Percentiles rank a stretch among this genome's conserved stretches.
These are phyloP conservation scores for Euproctis similis DNA, from an alignment of 2,888 invertebrate genomes.

Conservation along the genomic window DNA sequence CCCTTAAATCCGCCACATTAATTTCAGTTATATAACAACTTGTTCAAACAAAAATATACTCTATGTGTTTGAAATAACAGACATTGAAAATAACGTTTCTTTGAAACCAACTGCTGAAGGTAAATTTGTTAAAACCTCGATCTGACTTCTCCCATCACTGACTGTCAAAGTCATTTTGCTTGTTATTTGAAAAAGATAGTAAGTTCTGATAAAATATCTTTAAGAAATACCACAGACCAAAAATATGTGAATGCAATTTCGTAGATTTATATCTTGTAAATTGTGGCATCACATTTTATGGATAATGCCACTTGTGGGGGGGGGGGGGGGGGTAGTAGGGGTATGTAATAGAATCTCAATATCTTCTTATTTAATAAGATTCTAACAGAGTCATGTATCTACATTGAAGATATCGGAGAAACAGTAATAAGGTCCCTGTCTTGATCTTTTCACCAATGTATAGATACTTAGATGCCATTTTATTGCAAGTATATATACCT, in stretches of 20 bases:
- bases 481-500: no score
- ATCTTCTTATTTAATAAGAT: no score
- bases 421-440: no score
- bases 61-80: conserved; percentile 10
- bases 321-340: no score
- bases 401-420: no score
- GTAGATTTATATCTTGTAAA: conserved; percentile 19
- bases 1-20: conserved; percentile 12
- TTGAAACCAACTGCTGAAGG: no score
- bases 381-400: no score
- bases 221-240: conserved; percentile 13
- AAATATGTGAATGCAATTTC: conserved; percentile 6
- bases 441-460: no score
- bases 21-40: not conserved
- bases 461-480: no score
- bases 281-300: conserved; percentile 16
- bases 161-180: conserved; percentile 41
- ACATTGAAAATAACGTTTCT: not conserved
- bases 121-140: conserved; percentile 32
- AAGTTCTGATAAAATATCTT: conserved; percentile 16
- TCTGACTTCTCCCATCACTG: conserved; percentile 41
- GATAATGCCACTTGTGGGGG: conserved; percentile 15
- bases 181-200: conserved; percentile 32
- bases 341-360: no score
- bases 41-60: conserved; percentile 20